Conservation (phyloP, 2,113 vertebrate genomes). For the Eudyptes chrysolophus region DNA sequence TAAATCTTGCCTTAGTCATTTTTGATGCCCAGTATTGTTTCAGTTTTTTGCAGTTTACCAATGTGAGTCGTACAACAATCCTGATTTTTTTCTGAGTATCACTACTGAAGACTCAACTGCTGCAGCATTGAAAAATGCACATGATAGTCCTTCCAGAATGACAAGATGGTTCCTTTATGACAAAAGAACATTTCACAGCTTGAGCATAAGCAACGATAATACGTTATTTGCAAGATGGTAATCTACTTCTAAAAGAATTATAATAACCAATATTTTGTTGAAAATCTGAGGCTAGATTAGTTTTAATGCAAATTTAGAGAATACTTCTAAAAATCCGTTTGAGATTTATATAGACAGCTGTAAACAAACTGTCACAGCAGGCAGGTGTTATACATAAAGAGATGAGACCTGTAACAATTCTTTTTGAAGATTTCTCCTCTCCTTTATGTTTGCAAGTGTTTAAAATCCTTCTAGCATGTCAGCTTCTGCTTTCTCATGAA, state of each 20-base stretch:
- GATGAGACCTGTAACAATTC: not conserved
- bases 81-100: constrained; percentile 86
- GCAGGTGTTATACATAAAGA: not conserved
- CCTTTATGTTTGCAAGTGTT: not conserved
- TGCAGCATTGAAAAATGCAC: constrained; percentile 1
- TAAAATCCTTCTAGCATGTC: not conserved
- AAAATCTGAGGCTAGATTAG: not conserved
- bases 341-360: not conserved
- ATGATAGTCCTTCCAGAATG: not conserved
- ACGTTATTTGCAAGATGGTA: not conserved
- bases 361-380: not conserved
- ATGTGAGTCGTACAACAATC: constrained; percentile 87
- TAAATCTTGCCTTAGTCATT: not conserved
- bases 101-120: constrained; percentile 84
- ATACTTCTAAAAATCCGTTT: not conserved
- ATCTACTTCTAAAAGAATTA: not conserved
- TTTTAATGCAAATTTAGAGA: not conserved
- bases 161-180: not conserved
- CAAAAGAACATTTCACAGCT: not conserved
- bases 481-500: not conserved
- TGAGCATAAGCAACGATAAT: not conserved
- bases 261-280: not conserved
- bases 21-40: not conserved
- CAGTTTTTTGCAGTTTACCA: constrained; percentile 71
- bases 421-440: not conserved